These are phyloP conservation scores for Montipora efflorescens DNA, from an alignment of 64 coral and sea anemone genomes.

Conservation along the genomic window DNA sequence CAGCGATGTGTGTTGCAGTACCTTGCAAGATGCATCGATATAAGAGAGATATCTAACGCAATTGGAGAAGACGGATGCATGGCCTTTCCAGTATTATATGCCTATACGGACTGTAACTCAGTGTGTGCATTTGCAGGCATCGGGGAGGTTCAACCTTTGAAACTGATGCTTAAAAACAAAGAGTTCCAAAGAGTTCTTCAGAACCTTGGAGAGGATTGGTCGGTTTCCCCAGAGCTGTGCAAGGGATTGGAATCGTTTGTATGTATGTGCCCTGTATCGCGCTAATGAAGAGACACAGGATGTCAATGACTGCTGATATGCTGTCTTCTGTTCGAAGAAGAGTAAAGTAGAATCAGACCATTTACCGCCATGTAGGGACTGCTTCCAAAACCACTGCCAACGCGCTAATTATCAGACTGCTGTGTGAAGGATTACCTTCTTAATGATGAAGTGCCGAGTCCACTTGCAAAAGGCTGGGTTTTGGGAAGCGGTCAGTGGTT, in stretches of 20 bases:
- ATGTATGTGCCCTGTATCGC: conserved; percentile 3
- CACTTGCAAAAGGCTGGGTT: too few relatives aligned
- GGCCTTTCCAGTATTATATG: conserved; percentile 10
- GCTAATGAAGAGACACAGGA: not conserved
- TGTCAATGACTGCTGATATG: not conserved
- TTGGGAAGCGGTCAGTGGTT: not conserved
- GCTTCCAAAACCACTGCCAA: conserved; percentile 3
- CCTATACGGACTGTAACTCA: conserved; percentile 50
- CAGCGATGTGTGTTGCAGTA: conserved; percentile 17
- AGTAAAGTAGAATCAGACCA: conserved; percentile 36
- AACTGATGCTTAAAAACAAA: not conserved
- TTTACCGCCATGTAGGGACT: conserved; percentile 12
- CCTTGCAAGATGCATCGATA: conserved; percentile 17
- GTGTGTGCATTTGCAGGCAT: conserved; percentile 46
- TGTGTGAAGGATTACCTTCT: not conserved
- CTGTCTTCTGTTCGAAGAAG: conserved; percentile 28
- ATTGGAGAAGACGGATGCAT: not conserved
- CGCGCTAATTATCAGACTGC: conserved; percentile 27
- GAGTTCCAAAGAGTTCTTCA: not conserved
- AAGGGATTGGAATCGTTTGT: not conserved
- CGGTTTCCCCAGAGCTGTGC: not conserved
- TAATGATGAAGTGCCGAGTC: not conserved
- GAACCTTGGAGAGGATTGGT: not conserved
- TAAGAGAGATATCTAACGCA: conserved; percentile 13
- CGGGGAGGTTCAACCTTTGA: conserved; percentile 18